Evolutionary conservation across 2,888 invertebrate genomes (phyloP).

Genomic region (Oxystoma pomonae): DNA sequence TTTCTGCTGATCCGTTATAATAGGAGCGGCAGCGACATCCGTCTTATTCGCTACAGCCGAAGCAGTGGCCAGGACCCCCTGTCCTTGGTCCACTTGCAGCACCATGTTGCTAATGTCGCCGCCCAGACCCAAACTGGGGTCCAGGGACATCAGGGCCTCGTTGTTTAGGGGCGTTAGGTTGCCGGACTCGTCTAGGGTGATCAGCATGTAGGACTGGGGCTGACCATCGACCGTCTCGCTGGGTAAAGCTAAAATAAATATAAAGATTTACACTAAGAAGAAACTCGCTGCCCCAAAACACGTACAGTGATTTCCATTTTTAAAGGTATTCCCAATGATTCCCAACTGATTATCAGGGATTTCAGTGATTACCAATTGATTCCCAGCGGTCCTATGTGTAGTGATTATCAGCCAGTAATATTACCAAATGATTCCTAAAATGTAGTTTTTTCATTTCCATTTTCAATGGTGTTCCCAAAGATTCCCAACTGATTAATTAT

Average conservation of each 20-base stretch:
- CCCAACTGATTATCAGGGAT: no score
- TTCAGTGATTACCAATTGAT: no score
- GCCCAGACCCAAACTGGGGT: conserved; percentile 50
- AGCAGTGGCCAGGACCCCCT: conserved; percentile 11
- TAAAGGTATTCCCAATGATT: no score
- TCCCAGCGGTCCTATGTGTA: no score
- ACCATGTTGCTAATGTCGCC: conserved; percentile 52
- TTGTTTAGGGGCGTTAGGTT: conserved; percentile 69
- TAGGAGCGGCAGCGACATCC: background rate
- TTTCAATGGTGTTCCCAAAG: no score
- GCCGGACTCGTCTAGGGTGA: conserved; percentile 67
- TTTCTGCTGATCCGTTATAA: conserved; percentile 1
- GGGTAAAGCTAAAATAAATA: conserved; percentile 56
- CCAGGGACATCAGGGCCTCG: conserved; percentile 58
- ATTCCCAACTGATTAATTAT: no score
- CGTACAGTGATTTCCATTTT: no score
- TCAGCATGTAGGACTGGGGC: conserved; percentile 68
- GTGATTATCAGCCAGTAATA: no score
- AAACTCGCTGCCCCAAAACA: no score
- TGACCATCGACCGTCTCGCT: conserved; percentile 67
- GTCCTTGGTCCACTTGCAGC: conserved; percentile 51
- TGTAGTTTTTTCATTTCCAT: no score
- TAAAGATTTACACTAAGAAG: no score
- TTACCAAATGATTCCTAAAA: no score
- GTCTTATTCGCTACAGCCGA: background rate